These are phyloP conservation scores for Geotrypetes seraphini DNA, from an alignment of 2,797 vertebrate genomes.

Conservation along the genomic window DNA sequence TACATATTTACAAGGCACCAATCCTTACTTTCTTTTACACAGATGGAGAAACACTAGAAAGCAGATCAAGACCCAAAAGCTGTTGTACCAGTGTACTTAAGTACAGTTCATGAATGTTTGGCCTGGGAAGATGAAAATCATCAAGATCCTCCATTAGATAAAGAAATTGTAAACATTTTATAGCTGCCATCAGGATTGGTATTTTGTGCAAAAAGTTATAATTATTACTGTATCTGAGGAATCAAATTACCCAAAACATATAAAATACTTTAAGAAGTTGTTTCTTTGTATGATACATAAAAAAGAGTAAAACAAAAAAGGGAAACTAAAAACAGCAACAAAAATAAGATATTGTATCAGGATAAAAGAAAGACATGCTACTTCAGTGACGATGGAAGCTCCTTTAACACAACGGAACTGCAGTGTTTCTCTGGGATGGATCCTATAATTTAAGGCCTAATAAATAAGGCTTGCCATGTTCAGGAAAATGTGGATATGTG, in stretches of 20 bases:
- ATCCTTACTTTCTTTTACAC: constrained; percentile 54
- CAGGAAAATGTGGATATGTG: constrained; percentile 48
- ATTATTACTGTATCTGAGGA: constrained; percentile 58
- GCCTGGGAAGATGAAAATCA: constrained; percentile 60
- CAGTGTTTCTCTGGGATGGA: constrained; percentile 41
- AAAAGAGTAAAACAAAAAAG: constrained; percentile 31
- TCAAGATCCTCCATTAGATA: constrained; percentile 57
- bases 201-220: constrained; percentile 89
- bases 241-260: constrained; percentile 61
- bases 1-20: constrained; percentile 74
- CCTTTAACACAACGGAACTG: constrained; percentile 44
- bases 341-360: constrained; percentile 32
- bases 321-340: too few relatives aligned
- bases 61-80: constrained; percentile 41
- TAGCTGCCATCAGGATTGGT: constrained; percentile 89
- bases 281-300: constrained; percentile 58
- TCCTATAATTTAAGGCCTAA: constrained; percentile 58
- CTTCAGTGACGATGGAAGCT: constrained; percentile 47
- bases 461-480: constrained; percentile 78
- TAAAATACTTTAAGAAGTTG: constrained; percentile 68
- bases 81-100: constrained; percentile 54
- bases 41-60: constrained; percentile 51
- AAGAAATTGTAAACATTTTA: constrained; percentile 78
- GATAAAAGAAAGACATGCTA: constrained; percentile 43
- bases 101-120: constrained; percentile 54